These are phyloP conservation scores for Brachycybe producta DNA, from an alignment of 2,888 invertebrate genomes.

Conservation along the genomic window DNA sequence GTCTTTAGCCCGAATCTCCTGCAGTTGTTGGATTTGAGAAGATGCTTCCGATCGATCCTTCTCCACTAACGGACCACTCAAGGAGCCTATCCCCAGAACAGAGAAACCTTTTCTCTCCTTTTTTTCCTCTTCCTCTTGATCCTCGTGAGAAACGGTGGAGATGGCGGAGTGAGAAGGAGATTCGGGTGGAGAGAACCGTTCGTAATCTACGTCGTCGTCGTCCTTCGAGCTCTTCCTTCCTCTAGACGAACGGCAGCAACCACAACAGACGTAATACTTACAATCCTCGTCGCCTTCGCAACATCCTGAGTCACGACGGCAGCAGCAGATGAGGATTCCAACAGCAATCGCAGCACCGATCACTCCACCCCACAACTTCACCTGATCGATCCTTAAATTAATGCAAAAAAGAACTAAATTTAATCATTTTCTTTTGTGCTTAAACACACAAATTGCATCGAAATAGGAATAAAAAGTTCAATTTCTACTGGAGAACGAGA, in stretches of 20 bases:
- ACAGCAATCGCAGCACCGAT: conserved; percentile 3
- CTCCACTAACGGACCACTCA: too few species aligned
- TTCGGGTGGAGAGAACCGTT: conserved; percentile 8
- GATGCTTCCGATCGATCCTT: too few species aligned
- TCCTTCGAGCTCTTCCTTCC: neutral
- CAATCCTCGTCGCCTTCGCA: conserved; percentile 8
- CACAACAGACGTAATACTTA: conserved; percentile 4
- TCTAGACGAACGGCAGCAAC: conserved; percentile 7
- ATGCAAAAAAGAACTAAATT: neutral
- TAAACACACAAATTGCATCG: neutral
- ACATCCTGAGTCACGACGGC: conserved; percentile 3
- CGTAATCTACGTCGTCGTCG: conserved; percentile 3
- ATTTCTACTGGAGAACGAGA: too few species aligned
- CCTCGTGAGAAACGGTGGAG: neutral
- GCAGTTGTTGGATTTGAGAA: too few species aligned
- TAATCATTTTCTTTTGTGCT: neutral
- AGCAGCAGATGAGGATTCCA: conserved; percentile 11
- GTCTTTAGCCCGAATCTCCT: too few species aligned
- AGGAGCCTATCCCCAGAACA: too few species aligned
- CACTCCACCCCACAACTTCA: conserved; percentile 7
- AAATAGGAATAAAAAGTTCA: too few species aligned
- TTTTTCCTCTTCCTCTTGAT: neutral
- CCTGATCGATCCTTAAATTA: conserved; percentile 4
- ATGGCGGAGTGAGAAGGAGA: conserved; percentile 6
- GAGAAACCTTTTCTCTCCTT: too few species aligned